Evolutionary conservation across 2,113 vertebrate species (phyloP), one percentile per base, ranked within the genome.

Genomic region (Apeltes quadracus): DNA sequence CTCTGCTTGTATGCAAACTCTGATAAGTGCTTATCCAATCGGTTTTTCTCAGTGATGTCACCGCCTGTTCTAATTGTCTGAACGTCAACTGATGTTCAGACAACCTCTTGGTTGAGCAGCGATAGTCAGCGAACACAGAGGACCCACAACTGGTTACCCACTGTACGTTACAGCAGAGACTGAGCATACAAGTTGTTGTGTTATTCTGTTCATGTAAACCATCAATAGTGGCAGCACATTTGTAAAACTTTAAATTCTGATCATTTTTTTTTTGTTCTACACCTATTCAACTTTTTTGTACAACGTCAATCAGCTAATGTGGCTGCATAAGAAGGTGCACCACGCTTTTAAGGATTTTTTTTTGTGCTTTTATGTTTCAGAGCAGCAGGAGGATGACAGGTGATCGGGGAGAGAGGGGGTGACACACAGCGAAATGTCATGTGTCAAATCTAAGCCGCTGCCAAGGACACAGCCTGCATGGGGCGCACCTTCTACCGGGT

Each of bases 21-120:
- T 7, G 51, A 81, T 72, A 77, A 69, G 58, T 59, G 53, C 38
- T 57, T 41, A 39, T 79, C 59, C 39, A 54, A 43, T 64, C 61
- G 63, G 29, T 43, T 63, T 71, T 71, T 51, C 56, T 44, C 61
- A 1, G 34, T 15, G 13, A 59, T 50, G 54, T 14, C 50, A 22
- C 23, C 57, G 57, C 25, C 55, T 73, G 25, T 34, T 56, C 61
- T 76, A 71, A 76, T 68, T 75, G 51, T 2, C 4, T 51, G 13
- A 65, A 81, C 79, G 73, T 87, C 71, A 84, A 18, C 18, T 43
- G 23, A 36, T 75, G 79, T 72, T 78, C 74, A 78, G 54, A 22
- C 29, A 62, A 16, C 20, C 27, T 29, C 57, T 25, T 48, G 61
- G 68, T 61, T 67, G 53, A 23, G 43, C 61, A 32, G 32, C 3